Base-by-base conservation (phyloP, 2,888 invertebrate species). In the Cosmopolites sordidus region DNA sequence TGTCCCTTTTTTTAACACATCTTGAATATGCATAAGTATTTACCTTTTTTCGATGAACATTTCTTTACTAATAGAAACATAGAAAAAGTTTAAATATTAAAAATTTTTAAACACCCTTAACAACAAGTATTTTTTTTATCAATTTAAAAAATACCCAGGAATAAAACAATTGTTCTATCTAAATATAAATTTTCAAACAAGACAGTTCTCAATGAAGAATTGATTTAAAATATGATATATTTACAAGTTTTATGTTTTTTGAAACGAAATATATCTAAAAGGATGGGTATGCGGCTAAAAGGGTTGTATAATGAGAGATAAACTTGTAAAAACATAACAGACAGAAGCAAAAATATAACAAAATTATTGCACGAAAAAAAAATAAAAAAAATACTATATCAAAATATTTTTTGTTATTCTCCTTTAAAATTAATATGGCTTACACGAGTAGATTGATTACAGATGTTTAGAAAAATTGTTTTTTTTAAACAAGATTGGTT, bases 81-180 rank as follows among this genome's bases (percentile, higher is more conserved):
- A 22, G 22, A 22, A 22, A 22, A 22, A 18, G 16, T n/a, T 27
- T 41, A 50, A 12, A 41, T 37, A 37, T 29, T 51, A 51, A 46
- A 51, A 51, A 45, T 46, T 30, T 27, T 27, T 46, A 33, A 51
- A 39, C 16, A 44, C 37, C 33, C 15, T n/a, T 44, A 48, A 48
- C 48, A 53, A 51, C 43, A 27, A 48, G 22, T 46, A 47, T 52
- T 37, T 30, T 48, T 48, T 33, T n/a, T n/a, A n/a, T n/a, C 33
- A 4, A 5, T 4, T 33, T 39, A 44, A 39, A 48, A 53, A 48
- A 40, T 40, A 53, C 42, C 38, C 27, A 43, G 33, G 47, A 52
- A 29, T 4, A 33, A 33, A 33, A 54, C 46, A 54, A 54, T 54
- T 54, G 29, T 17, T 17, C 54, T 54, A 54, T 45, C 54, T 54